phyloP scores from a whole-genome alignment of 2,113 vertebrate genomes.

The Typhlomys cinereus region DNA sequence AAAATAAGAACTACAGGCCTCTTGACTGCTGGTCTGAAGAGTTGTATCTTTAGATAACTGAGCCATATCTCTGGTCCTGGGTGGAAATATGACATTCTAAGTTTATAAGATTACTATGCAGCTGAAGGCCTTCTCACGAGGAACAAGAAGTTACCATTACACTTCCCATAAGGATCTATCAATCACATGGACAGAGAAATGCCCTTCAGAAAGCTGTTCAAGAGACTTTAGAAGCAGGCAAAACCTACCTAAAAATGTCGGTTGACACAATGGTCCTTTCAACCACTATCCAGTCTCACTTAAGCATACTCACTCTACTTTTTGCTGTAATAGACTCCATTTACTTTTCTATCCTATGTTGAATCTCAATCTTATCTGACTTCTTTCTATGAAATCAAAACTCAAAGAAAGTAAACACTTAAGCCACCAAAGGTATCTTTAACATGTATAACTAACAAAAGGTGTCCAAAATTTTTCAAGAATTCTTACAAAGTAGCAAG shows the following conservation, averaged over 20 bases:
- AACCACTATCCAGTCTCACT: background rate
- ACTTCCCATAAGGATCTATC: background rate
- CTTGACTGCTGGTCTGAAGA: background rate
- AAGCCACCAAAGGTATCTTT: background rate
- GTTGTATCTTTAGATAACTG: too few relatives aligned
- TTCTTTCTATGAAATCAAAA: background rate
- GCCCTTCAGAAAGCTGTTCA: background rate
- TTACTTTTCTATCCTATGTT: background rate
- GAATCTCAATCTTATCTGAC: background rate
- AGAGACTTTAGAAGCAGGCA: background rate
- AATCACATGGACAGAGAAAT: background rate
- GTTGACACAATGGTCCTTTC: background rate
- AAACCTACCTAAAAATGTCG: background rate
- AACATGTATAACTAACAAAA: background rate
- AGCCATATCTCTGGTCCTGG: background rate
- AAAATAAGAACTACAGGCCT: background rate
- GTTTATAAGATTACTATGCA: background rate
- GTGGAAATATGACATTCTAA: background rate
- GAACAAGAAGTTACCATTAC: background rate
- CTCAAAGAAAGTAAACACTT: background rate
- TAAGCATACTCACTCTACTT: background rate
- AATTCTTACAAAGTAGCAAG: conserved; percentile 27
- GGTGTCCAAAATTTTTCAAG: background rate
- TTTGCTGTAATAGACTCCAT: background rate
- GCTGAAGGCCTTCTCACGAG: background rate